Base-by-base conservation (phyloP, 2,888 invertebrate species). In the Drosophila ustulata region DNA sequence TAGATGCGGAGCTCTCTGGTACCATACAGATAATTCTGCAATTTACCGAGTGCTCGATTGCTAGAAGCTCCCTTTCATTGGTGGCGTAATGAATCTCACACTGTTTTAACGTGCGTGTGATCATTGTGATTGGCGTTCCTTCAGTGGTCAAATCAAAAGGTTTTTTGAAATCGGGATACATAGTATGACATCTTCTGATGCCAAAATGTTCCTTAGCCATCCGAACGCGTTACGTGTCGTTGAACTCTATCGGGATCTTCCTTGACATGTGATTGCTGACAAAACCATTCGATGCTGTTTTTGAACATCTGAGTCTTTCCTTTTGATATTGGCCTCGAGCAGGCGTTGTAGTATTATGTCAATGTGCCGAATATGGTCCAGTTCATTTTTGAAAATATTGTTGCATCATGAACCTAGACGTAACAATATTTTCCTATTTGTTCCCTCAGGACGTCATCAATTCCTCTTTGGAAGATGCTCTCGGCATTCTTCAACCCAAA, bases 161-260 rank as follows among this genome's bases (percentile, higher is more conserved):
- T 7, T 43, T 5, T 26, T 51, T 45, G 11, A 45, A 51, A 4
- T 59, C 59, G 1, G 50, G 32, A 43, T 59, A 59, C n/a, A 50
- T 28, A 34, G 13, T 6, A 59, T 58, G 8, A 59, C 51, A 51
- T 51, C 59, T 8, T 59, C 51, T 11, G 51, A 51, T 32, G 51
- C 59, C 1, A 51, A 25, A 2, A 61, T 45, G 26, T 61, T 50
- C 28, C n/a, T 49, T 18, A 58, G n/a, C 0, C 11, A 39, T 5
- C 49, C 39, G 28, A 58, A 49, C 6, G 18, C 23, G 13, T 13
- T 49, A 23, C 9, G 9, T 37, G 37, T 58, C 49, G 28, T 47
- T 30, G 4, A 58, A 30, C 4, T 41, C 13, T 3, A 50, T 30
- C 39, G 13, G 3, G 6, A 49, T 9, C 2, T 49, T 58, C 9